Conservation (phyloP, 1,140 invertebrate species). For the Bombus picipes region DNA sequence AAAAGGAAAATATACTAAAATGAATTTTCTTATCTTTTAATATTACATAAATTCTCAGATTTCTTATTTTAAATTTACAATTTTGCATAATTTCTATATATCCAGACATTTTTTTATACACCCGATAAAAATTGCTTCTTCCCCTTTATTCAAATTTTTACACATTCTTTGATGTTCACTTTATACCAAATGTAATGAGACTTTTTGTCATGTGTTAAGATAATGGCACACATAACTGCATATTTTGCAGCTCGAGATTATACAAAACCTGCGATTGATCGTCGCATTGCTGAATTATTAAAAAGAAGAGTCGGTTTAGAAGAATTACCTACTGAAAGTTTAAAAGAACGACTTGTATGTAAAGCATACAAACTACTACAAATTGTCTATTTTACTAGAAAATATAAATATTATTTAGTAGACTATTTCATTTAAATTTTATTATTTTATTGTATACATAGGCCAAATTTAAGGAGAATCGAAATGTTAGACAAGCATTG, state of each 20-base stretch:
- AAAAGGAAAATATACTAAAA: not conserved
- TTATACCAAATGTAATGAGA: not conserved
- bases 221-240: constrained; percentile 54
- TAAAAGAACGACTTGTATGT: constrained; percentile 69
- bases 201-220: constrained; percentile 11
- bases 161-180: constrained; percentile 23
- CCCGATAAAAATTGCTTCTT: not conserved
- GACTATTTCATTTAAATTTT: not conserved
- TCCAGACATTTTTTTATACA: not conserved
- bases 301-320: constrained; percentile 68
- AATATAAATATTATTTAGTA: not conserved
- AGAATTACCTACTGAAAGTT: constrained; percentile 60
- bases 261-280: constrained; percentile 71
- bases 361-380: not conserved
- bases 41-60: not conserved
- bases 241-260: constrained; percentile 68
- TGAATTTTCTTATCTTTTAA: not conserved
- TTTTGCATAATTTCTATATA: not conserved
- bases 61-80: not conserved
- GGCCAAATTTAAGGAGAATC: constrained; percentile 83
- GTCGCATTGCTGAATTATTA: constrained; percentile 70
- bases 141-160: not conserved
- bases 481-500: constrained; percentile 80
- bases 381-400: not conserved
- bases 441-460: constrained; percentile 47